These are phyloP conservation scores for Neogale vison DNA, from an alignment of 2,113 vertebrate species.

Conservation along the genomic window DNA sequence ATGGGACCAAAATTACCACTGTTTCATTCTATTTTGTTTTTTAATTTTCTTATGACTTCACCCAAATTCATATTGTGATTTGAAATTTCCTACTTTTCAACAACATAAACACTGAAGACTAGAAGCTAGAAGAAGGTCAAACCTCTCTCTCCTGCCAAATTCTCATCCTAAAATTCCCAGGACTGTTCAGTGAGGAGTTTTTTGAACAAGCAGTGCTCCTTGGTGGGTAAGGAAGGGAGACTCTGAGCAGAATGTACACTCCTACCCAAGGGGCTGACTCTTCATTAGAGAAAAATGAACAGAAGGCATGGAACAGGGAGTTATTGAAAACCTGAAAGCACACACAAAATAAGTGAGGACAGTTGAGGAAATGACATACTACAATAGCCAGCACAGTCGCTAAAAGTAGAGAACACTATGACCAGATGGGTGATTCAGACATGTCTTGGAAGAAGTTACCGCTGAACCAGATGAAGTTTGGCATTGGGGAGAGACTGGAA, in stretches of 20 bases:
- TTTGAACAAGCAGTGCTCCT: background rate
- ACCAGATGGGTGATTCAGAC: background rate
- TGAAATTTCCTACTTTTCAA: background rate
- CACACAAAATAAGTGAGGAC: background rate
- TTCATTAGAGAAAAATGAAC: background rate
- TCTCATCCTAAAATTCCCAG: background rate
- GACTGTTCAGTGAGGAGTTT: background rate
- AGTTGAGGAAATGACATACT: background rate
- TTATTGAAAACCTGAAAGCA: background rate
- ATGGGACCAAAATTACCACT: background rate
- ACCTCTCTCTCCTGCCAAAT: background rate
- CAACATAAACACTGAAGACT: background rate
- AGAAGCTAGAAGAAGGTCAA: background rate
- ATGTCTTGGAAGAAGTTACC: background rate
- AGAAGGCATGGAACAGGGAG: accelerated
- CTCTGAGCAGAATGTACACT: background rate
- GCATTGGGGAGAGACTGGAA: background rate
- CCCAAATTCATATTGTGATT: background rate
- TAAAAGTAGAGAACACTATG: background rate
- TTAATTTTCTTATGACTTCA: background rate
- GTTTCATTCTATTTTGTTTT: background rate
- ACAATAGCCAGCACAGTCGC: background rate
- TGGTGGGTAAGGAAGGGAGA: background rate
- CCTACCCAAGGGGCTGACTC: background rate
- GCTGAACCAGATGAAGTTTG: background rate